A percentile compares a stretch with the other conserved stretches of the same genome.
These are phyloP conservation scores for Agrypnus murinus DNA, from an alignment of 2,888 invertebrate genomes.

Conservation along the genomic window DNA sequence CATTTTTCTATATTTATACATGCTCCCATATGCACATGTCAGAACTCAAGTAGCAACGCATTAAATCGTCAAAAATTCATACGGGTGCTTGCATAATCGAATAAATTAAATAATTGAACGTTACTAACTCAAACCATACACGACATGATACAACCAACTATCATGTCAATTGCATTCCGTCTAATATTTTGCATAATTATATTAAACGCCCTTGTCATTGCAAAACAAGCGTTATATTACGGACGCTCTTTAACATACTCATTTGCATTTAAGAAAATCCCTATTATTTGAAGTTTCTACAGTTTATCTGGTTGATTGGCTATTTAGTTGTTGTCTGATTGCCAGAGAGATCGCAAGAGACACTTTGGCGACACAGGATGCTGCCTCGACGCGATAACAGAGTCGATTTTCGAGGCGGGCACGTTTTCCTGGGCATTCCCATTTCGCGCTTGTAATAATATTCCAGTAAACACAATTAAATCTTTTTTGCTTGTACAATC, in stretches of 20 bases:
- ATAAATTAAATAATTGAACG: slow-evolving; percentile 27
- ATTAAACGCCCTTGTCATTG: slow-evolving; percentile 14
- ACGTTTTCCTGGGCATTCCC: slow-evolving; percentile 10
- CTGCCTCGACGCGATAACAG: slow-evolving; percentile 17
- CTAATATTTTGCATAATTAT: slow-evolving; percentile 11
- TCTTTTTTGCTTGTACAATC: neutral
- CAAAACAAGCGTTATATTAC: neutral
- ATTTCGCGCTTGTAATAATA: neutral
- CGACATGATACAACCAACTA: no score
- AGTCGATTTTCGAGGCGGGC: neutral
- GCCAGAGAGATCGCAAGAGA: slow-evolving; percentile 18
- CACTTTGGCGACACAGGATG: slow-evolving; percentile 29
- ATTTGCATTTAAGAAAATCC: neutral
- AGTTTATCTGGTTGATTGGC: slow-evolving; percentile 31
- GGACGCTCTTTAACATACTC: neutral
- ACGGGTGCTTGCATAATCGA: neutral
- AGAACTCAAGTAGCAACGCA: no score
- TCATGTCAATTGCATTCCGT: slow-evolving; percentile 4
- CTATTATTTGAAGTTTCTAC: neutral
- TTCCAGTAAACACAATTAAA: neutral
- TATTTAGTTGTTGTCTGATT: slow-evolving; percentile 27
- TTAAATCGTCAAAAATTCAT: no score
- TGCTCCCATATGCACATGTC: no score
- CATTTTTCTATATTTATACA: no score
- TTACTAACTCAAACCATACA: neutral